Evolutionary conservation across 2,888 invertebrate species (phyloP).

Genomic region (Mythimna impura): DNA sequence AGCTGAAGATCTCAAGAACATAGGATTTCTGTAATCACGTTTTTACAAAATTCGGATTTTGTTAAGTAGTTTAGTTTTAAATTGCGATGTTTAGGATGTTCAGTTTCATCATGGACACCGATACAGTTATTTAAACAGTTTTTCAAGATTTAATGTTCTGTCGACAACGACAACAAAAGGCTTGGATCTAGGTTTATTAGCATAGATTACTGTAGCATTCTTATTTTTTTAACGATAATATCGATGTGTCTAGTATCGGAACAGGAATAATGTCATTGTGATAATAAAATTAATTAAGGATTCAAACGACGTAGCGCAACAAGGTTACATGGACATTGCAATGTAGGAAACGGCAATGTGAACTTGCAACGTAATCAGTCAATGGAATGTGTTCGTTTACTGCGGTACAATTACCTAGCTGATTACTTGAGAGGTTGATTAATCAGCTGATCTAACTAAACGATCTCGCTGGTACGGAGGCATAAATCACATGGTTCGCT

Average conservation of each 20-base stretch:
- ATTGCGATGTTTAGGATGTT: slow-evolving; percentile 15
- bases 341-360: slow-evolving; percentile 52
- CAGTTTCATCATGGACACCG: slow-evolving; percentile 2
- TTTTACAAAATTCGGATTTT: slow-evolving; percentile 42
- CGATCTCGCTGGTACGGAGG: slow-evolving; percentile 35
- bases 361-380: slow-evolving; percentile 49
- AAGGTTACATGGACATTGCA: slow-evolving; percentile 52
- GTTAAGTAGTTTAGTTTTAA: slow-evolving; percentile 7
- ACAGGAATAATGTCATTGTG: slow-evolving; percentile 30
- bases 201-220: neutral
- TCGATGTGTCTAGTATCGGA: neutral
- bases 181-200: neutral
- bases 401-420: slow-evolving; percentile 42
- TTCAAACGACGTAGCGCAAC: slow-evolving; percentile 49
- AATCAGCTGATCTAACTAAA: slow-evolving; percentile 52
- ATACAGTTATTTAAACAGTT: slow-evolving; percentile 21
- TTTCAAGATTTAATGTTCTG: neutral
- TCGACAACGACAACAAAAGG: neutral
- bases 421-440: slow-evolving; percentile 41
- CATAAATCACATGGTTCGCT: slow-evolving; percentile 21
- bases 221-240: slow-evolving; percentile 3
- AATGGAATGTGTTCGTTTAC: slow-evolving; percentile 44
- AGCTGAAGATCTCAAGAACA: slow-evolving; percentile 63
- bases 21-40: slow-evolving; percentile 55
- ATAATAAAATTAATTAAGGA: slow-evolving; percentile 48